Percentiles rank a stretch among this genome's conserved stretches.
These are phyloP conservation scores for Homarus gammarus DNA, from an alignment of 2,888 invertebrate species.

Conservation along the genomic window DNA sequence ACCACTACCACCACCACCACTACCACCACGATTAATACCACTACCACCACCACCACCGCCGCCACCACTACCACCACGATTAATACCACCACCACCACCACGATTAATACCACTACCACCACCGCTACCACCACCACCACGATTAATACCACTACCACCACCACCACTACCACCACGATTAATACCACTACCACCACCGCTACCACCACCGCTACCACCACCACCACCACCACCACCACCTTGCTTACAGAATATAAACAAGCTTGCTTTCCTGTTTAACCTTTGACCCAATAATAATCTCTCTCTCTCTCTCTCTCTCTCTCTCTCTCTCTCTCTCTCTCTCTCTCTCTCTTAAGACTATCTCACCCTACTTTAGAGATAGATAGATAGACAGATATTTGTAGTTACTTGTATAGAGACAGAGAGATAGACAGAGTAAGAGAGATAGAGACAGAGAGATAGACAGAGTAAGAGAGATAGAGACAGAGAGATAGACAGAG, in stretches of 20 bases:
- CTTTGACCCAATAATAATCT: constrained; percentile 1
- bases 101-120: not conserved
- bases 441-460: no score
- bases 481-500: no score
- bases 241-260: no score
- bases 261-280: no score
- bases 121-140: no score
- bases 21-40: not conserved
- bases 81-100: not conserved
- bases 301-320: constrained; percentile 42
- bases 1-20: no score
- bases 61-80: not conserved
- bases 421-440: no score
- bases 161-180: not conserved
- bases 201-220: not conserved
- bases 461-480: no score
- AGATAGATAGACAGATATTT: no score
- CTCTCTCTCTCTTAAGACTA: constrained; percentile 25
- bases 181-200: not conserved
- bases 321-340: constrained; percentile 46
- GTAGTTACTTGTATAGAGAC: no score
- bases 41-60: not conserved
- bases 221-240: not conserved
- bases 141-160: no score
- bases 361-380: not conserved